Percentiles rank a stretch among this genome's conserved stretches.
Conservation (phyloP, 2,113 vertebrate species). For the Marmota monax region DNA sequence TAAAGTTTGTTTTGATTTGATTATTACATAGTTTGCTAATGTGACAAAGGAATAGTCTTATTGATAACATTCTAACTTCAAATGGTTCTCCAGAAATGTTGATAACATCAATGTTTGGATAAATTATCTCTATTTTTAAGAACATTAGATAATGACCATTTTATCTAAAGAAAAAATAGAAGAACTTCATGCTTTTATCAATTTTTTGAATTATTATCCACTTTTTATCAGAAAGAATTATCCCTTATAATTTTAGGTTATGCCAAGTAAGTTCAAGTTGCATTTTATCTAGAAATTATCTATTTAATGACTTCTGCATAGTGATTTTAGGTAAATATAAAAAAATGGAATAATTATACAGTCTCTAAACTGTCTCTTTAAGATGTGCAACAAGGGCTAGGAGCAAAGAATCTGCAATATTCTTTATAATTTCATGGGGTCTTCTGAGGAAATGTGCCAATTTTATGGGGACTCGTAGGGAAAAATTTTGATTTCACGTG, state of each 20-base stretch:
- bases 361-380: conserved; percentile 74
- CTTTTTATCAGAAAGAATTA: conserved; percentile 36
- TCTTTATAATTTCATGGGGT: conserved; percentile 87
- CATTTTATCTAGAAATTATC: conserved; percentile 50
- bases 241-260: conserved; percentile 26
- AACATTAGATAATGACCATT: conserved; percentile 10
- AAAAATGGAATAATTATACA: conserved; percentile 65
- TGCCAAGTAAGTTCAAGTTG: conserved; percentile 19
- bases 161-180: neutral
- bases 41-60: neutral
- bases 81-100: conserved; percentile 25
- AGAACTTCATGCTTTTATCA: neutral
- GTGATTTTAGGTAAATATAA: conserved; percentile 42
- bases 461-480: conserved; percentile 84
- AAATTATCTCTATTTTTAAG: neutral
- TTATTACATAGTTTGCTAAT: neutral
- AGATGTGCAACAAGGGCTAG: conserved; percentile 67
- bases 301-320: conserved; percentile 59
- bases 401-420: conserved; percentile 82
- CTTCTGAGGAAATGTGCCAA: conserved; percentile 84
- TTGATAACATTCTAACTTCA: neutral
- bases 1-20: conserved; percentile 39
- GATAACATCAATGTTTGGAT: neutral
- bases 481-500: conserved; percentile 87
- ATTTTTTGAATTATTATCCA: neutral